Evolutionary conservation across 2,797 vertebrate species (phyloP).

Genomic region (Rhincodon typus): DNA sequence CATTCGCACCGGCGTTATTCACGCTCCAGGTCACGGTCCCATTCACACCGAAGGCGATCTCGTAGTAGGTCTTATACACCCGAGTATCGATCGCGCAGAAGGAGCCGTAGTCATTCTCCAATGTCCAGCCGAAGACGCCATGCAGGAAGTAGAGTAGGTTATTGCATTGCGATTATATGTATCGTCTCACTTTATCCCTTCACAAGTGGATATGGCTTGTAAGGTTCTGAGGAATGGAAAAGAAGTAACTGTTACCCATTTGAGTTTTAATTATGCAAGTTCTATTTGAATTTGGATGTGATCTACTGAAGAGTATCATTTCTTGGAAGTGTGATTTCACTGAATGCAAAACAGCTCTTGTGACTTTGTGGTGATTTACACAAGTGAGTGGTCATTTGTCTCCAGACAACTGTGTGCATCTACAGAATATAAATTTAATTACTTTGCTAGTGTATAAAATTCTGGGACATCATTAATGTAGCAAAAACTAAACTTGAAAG

Average conservation of each 20-base stretch:
- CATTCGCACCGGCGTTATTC: conserved; percentile 76
- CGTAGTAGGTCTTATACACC: conserved; percentile 79
- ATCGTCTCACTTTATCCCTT: not conserved
- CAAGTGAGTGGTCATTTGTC: not conserved
- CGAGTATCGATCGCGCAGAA: conserved; percentile 69
- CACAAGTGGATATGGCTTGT: not conserved
- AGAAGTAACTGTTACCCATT: not conserved
- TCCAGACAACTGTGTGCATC: not conserved
- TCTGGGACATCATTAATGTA: not conserved
- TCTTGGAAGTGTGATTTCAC: not conserved
- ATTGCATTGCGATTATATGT: not conserved
- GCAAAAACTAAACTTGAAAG: not conserved
- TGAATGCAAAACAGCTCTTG: conserved; percentile 8
- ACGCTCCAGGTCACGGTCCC: conserved; percentile 72
- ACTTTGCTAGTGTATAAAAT: not conserved
- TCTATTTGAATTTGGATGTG: not conserved
- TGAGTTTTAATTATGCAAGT: not conserved
- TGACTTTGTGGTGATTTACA: not conserved
- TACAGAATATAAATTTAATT: not conserved
- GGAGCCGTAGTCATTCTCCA: conserved; percentile 82
- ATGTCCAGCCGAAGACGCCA: conserved; percentile 76
- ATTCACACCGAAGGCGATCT: conserved; percentile 75
- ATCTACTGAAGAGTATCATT: not conserved
- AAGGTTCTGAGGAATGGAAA: not conserved
- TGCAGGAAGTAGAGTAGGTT: conserved; percentile 78